Evolutionary conservation across 1,140 invertebrate genomes (phyloP).

Genomic region (Periplaneta americana): DNA sequence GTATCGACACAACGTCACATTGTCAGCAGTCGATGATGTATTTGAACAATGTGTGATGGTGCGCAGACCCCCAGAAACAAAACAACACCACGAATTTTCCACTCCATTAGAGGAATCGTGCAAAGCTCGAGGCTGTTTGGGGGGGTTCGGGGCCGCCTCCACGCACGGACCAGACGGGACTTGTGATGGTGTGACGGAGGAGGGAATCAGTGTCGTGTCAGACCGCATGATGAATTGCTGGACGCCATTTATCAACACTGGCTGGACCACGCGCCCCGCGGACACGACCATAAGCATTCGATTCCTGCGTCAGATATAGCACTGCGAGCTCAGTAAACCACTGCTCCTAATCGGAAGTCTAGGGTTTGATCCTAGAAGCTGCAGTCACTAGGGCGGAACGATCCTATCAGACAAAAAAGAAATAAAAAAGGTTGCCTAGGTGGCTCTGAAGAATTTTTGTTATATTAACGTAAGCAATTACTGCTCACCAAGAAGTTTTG

Average conservation of each 20-base stretch:
- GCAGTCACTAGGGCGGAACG: too few species aligned
- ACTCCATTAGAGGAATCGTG: conserved; percentile 8
- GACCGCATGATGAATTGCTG: conserved; percentile 6
- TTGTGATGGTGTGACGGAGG: not conserved
- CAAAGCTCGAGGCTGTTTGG: not conserved
- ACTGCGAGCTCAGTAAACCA: too few species aligned
- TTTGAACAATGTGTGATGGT: not conserved
- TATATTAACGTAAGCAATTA: too few species aligned
- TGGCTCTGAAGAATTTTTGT: too few species aligned
- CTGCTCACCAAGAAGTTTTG: too few species aligned
- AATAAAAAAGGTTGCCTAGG: too few species aligned
- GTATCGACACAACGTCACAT: not conserved
- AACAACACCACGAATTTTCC: conserved; percentile 3
- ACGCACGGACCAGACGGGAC: not conserved
- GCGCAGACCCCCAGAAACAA: not conserved
- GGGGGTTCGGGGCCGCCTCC: not conserved
- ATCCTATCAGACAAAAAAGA: too few species aligned
- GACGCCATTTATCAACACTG: conserved; percentile 13
- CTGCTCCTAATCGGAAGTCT: too few species aligned
- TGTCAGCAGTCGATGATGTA: not conserved
- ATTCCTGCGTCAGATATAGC: not conserved
- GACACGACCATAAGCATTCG: not conserved
- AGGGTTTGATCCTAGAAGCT: too few species aligned
- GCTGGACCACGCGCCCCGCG: not conserved
- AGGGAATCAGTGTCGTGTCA: conserved; percentile 11